Evolutionary conservation across 2,113 vertebrate species (phyloP).

Genomic region (Spheniscus mendiculus): DNA sequence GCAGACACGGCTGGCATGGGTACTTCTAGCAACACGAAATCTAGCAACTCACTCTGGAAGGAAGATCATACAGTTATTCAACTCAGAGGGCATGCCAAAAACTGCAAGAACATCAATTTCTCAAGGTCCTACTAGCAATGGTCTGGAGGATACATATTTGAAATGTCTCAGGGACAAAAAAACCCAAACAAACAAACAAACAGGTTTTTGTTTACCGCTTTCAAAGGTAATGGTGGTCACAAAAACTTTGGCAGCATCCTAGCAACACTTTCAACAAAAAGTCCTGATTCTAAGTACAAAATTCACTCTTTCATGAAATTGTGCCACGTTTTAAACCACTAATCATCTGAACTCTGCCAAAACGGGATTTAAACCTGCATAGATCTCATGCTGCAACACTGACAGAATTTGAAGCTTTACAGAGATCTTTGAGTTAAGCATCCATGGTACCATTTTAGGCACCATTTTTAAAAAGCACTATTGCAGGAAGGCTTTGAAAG

Average conservation of each 20-base stretch:
- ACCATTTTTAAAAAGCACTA: background rate
- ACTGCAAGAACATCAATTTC: background rate
- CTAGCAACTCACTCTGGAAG: background rate
- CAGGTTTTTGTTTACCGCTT: background rate
- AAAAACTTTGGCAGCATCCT: background rate
- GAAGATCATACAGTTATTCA: background rate
- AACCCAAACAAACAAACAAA: background rate
- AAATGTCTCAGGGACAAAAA: background rate
- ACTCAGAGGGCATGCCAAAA: background rate
- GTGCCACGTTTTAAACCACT: background rate
- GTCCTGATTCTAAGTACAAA: background rate
- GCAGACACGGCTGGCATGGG: rapidly evolving
- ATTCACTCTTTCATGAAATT: background rate
- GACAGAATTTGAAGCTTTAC: background rate
- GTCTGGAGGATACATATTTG: background rate
- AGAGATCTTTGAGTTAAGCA: background rate
- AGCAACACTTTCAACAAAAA: background rate
- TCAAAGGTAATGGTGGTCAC: background rate
- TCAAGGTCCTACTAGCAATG: background rate
- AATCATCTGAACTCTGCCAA: background rate
- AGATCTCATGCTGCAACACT: background rate
- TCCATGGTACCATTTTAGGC: background rate
- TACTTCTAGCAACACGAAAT: background rate
- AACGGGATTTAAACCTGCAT: background rate
- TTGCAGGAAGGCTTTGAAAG: background rate